These are phyloP conservation scores for Mycetomoellerius zeteki DNA, from an alignment of 1,140 invertebrate genomes.

Conservation along the genomic window DNA sequence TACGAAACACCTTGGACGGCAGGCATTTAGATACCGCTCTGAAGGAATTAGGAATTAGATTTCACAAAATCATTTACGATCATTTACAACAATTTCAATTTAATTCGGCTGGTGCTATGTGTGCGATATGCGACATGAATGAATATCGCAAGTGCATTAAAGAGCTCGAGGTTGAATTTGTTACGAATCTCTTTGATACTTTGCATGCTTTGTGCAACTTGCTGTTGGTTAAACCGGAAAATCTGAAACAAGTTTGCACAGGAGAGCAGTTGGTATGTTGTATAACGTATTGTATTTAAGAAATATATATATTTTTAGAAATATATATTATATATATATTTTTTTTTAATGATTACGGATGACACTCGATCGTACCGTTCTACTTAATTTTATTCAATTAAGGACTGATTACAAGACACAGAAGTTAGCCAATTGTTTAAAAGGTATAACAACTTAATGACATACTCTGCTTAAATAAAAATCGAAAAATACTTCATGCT, in stretches of 20 bases:
- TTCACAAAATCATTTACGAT: conserved; percentile 98
- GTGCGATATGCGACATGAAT: conserved; percentile 99
- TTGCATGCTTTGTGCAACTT: conserved; percentile 98
- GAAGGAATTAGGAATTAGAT: conserved; percentile 95
- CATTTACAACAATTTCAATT: conserved; percentile 98
- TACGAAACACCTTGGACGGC: conserved; percentile 95
- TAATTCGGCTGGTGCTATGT: conserved; percentile 98
- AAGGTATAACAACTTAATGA: conserved; percentile 85
- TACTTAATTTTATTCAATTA: conserved; percentile 97
- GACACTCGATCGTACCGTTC: conserved; percentile 94
- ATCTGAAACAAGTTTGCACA: conserved; percentile 97
- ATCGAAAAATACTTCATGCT: conserved; percentile 9
- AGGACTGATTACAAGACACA: conserved; percentile 96
- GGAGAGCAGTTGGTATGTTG: conserved; percentile 95
- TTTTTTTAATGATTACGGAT: conserved; percentile 89
- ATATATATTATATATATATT: background rate
- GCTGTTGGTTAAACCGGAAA: conserved; percentile 97
- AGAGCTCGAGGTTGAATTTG: conserved; percentile 91
- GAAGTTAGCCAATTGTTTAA: conserved; percentile 91
- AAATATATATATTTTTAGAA: conserved; percentile 9
- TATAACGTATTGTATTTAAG: background rate
- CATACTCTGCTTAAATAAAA: conserved; percentile 25
- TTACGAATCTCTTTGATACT: conserved; percentile 96
- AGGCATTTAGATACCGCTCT: conserved; percentile 96
- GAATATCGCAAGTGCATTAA: conserved; percentile 96